Conservation (phyloP, 2,113 vertebrate genomes). For the Poicephalus gulielmi region DNA sequence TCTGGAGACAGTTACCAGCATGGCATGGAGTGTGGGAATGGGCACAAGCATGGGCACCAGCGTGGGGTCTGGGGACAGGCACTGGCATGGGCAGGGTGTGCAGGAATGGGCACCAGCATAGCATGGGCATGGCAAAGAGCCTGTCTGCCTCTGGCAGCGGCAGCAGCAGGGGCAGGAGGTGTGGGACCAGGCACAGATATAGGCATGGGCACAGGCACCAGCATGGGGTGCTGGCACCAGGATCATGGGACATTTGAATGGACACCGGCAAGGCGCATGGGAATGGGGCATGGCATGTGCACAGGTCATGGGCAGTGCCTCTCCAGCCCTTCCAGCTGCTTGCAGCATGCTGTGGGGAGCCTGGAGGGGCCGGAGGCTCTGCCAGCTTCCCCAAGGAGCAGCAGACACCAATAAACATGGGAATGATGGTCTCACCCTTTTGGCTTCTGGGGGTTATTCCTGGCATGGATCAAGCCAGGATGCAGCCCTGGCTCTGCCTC, state of each 20-base stretch:
- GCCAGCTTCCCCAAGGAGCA: not conserved
- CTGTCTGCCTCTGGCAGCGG: too few relatives aligned
- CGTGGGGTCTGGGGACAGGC: not conserved
- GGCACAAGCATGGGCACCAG: not conserved
- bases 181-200: too few relatives aligned
- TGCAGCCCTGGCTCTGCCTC: not conserved
- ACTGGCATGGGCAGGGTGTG: not conserved
- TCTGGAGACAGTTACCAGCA: not conserved
- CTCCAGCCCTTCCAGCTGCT: not conserved
- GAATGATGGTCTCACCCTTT: not conserved
- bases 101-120: not conserved
- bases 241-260: too few relatives aligned
- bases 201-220: not conserved
- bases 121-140: not conserved
- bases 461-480: accelerated
- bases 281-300: not conserved
- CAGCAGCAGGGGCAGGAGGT: too few relatives aligned
- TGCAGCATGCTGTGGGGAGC: not conserved
- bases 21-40: not conserved
- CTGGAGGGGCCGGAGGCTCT: not conserved
- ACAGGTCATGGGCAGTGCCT: accelerated
- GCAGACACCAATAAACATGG: accelerated
- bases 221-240: not conserved
- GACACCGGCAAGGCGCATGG: not conserved
- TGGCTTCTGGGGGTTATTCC: not conserved